phyloP scores from a whole-genome alignment of 2,888 invertebrate genomes.

The Machimus rusticus region DNA sequence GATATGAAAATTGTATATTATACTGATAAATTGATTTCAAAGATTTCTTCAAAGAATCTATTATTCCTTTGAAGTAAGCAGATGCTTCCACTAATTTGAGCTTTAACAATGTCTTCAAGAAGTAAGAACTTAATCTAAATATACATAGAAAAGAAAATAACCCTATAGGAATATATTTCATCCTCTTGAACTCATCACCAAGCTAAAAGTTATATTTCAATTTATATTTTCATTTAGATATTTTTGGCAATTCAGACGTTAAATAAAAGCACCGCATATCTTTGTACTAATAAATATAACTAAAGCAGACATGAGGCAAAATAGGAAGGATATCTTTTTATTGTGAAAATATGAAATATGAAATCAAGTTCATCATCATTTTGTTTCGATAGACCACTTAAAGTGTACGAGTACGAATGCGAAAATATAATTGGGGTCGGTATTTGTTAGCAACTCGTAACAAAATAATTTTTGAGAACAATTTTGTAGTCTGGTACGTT shows the following conservation, averaged over 20 bases:
- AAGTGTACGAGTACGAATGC: neutral
- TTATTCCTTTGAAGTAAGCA: neutral
- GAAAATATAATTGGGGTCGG: no score
- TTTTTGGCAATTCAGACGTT: neutral
- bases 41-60: neutral
- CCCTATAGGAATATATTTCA: neutral
- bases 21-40: no score
- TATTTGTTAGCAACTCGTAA: neutral
- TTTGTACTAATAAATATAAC: neutral
- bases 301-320: neutral
- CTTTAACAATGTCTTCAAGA: neutral
- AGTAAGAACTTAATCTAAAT: neutral
- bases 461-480: neutral
- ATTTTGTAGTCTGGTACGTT: neutral
- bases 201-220: no score
- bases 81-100: neutral
- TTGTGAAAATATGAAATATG: neutral
- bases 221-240: no score
- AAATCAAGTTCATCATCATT: neutral
- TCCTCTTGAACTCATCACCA: neutral
- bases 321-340: no score
- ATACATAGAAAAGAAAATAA: neutral
- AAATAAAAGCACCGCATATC: neutral
- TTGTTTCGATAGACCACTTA: neutral
- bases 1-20: no score